phyloP scores from a whole-genome alignment of 2,797 vertebrate genomes.

The Novumbra hubbsi region DNA sequence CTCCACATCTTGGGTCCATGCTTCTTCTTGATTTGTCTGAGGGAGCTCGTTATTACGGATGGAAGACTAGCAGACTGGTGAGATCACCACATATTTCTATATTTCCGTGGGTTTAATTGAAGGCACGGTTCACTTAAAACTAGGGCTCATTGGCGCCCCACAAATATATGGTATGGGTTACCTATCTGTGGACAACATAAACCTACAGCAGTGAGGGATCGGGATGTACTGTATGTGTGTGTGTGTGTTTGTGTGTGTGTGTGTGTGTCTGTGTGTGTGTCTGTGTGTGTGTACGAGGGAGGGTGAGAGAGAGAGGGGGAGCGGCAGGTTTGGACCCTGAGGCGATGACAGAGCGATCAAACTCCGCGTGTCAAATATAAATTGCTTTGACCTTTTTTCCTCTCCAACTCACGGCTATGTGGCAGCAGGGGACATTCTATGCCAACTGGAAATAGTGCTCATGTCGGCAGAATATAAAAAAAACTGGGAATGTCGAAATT shows the following conservation, averaged over 20 bases:
- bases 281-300: neutral
- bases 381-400: conserved; percentile 83
- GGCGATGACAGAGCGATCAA: conserved; percentile 83
- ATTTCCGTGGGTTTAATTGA: neutral
- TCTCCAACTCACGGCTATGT: conserved; percentile 69
- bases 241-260: conserved; percentile 2
- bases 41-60: neutral
- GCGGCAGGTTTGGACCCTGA: conserved; percentile 67
- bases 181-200: too few species aligned
- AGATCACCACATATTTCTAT: neutral
- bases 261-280: neutral
- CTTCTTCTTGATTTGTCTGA: neutral
- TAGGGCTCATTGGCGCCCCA: too few species aligned
- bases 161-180: too few species aligned
- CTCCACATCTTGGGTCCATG: neutral
- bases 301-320: neutral
- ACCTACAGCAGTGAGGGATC: neutral
- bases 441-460: conserved; percentile 76
- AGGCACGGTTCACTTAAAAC: too few species aligned
- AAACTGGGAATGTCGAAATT: conserved; percentile 68
- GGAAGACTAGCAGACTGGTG: neutral
- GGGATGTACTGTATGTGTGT: neutral
- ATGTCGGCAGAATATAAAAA: conserved; percentile 71
- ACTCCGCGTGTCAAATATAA: conserved; percentile 82
- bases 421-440: conserved; percentile 76